Conservation (phyloP, 2,797 vertebrate species). For the Apogon talboti region DNA sequence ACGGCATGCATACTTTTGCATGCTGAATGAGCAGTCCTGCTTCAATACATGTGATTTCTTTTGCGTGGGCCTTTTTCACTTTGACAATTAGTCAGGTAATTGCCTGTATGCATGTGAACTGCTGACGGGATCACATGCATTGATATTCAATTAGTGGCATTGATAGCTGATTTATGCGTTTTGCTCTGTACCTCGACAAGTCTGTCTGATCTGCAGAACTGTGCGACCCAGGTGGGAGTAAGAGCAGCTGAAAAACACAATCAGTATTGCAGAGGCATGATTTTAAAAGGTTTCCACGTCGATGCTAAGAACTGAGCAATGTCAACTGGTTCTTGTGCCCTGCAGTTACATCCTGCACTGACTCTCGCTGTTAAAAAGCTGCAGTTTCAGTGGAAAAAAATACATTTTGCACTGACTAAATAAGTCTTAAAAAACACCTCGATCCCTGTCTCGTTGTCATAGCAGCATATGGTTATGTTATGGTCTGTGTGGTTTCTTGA, state of each 20-base stretch:
- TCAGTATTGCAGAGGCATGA: slow-evolving; percentile 19
- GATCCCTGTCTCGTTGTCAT: not conserved
- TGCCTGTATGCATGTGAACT: slow-evolving; percentile 13
- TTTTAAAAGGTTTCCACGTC: not conserved
- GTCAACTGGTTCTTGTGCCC: not conserved
- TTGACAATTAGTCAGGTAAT: slow-evolving; percentile 48
- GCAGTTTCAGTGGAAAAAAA: not conserved
- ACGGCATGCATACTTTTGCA: slow-evolving; percentile 74
- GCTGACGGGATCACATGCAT: slow-evolving; percentile 29
- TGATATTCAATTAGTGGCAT: slow-evolving; percentile 44
- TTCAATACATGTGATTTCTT: slow-evolving; percentile 52
- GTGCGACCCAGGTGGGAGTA: slow-evolving; percentile 8
- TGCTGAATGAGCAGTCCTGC: slow-evolving; percentile 62
- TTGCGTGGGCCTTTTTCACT: slow-evolving; percentile 32
- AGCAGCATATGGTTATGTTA: not conserved
- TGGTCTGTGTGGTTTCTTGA: slow-evolving; percentile 11
- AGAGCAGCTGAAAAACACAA: slow-evolving; percentile 36
- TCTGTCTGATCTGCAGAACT: not conserved
- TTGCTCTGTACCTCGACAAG: not conserved
- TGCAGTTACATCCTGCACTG: slow-evolving; percentile 8
- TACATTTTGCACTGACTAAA: not conserved
- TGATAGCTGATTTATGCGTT: slow-evolving; percentile 21
- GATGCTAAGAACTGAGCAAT: slow-evolving; percentile 2
- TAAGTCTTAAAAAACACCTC: not conserved
- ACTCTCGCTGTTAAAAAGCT: not conserved